A percentile compares a stretch with the other conserved stretches of the same genome.
Evolutionary conservation across 2,888 invertebrate species (phyloP).

Genomic region (Biston betularia): DNA sequence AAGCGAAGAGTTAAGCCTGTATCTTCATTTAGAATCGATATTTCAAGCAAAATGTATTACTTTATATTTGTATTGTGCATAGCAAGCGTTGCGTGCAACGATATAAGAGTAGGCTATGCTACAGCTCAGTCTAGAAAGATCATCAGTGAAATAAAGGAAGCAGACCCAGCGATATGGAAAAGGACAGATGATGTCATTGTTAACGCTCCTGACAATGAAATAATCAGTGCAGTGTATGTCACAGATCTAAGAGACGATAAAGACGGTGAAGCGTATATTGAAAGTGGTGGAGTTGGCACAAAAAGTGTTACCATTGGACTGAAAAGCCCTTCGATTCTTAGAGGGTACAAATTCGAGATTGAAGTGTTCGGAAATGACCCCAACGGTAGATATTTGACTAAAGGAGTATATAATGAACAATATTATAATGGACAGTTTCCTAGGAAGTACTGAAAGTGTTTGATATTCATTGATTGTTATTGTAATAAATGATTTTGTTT

Average conservation of each 20-base stretch:
- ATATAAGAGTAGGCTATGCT: constrained; percentile 33
- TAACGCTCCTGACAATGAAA: constrained; percentile 61
- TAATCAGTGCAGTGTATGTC: constrained; percentile 70
- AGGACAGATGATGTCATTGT: constrained; percentile 69
- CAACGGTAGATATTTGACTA: constrained; percentile 54
- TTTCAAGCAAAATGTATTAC: constrained; percentile 38
- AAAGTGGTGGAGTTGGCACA: constrained; percentile 70
- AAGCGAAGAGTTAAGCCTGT: constrained; percentile 12
- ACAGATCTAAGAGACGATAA: constrained; percentile 72
- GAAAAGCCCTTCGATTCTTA: constrained; percentile 69
- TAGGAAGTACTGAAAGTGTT: constrained; percentile 56
- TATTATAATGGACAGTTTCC: constrained; percentile 55
- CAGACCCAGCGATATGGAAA: constrained; percentile 71
- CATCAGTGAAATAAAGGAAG: constrained; percentile 68
- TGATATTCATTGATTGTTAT: constrained; percentile 11
- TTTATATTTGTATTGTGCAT: constrained; percentile 29
- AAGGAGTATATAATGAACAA: constrained; percentile 51
- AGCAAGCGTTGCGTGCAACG: constrained; percentile 36
- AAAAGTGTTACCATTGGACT: constrained; percentile 69
- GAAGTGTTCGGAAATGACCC: constrained; percentile 68
- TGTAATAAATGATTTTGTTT: constrained; percentile 22
- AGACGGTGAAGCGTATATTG: constrained; percentile 67
- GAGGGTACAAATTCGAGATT: constrained; percentile 73
- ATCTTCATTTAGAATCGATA: constrained; percentile 23
- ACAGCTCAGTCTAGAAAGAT: constrained; percentile 59